Conservation (phyloP, 1,140 invertebrate genomes). For the Anadara kagoshimensis region DNA sequence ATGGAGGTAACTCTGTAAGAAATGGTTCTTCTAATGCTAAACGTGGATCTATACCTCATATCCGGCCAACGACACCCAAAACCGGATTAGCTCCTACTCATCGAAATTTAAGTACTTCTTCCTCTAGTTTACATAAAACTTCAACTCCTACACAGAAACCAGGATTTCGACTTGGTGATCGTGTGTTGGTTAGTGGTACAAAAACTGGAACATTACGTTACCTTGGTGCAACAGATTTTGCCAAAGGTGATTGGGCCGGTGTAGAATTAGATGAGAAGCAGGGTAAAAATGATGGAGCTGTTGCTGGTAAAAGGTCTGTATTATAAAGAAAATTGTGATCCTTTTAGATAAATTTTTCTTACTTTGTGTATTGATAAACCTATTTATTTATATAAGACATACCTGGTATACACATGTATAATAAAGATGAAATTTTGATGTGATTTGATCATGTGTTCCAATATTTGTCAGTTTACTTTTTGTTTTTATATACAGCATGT, state of each 20-base stretch:
- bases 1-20: slow-evolving; percentile 7
- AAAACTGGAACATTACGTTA: slow-evolving; percentile 91
- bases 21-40: slow-evolving; percentile 1
- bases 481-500: no score
- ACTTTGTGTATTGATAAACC: no score
- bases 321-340: background rate
- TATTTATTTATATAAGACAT: no score
- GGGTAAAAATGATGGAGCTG: slow-evolving; percentile 97
- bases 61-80: slow-evolving; percentile 42
- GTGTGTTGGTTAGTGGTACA: slow-evolving; percentile 91
- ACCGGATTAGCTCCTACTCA: background rate
- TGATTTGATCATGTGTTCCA: no score
- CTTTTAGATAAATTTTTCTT: no score
- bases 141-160: slow-evolving; percentile 42
- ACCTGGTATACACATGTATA: no score
- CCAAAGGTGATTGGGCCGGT: slow-evolving; percentile 93
- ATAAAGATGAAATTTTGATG: no score
- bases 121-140: slow-evolving; percentile 52
- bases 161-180: slow-evolving; percentile 85
- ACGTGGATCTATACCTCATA: slow-evolving; percentile 19
- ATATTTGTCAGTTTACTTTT: no score
- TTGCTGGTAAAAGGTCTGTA: slow-evolving; percentile 82
- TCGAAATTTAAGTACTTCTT: slow-evolving; percentile 33
- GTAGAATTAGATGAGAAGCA: slow-evolving; percentile 94
- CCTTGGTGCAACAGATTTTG: slow-evolving; percentile 91